Conservation (phyloP, 1,140 invertebrate species). For the Drosophila melanogaster region DNA sequence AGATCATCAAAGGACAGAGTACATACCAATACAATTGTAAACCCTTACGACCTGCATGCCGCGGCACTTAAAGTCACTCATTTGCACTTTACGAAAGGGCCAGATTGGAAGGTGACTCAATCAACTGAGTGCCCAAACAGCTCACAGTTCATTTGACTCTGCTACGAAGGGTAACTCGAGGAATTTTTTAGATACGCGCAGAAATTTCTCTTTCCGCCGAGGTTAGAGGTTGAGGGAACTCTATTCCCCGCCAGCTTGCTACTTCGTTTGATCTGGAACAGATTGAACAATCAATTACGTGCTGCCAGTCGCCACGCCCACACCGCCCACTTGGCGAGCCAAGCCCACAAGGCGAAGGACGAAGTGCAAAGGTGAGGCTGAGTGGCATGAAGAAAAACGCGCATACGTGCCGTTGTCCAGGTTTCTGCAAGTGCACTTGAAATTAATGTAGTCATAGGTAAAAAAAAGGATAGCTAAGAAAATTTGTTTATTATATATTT, state of each 20-base stretch:
- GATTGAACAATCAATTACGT: slow-evolving; percentile 83
- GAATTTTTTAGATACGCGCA: slow-evolving; percentile 70
- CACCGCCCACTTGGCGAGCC: slow-evolving; percentile 3
- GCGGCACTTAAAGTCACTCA: slow-evolving; percentile 34
- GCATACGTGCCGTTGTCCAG: slow-evolving; percentile 78
- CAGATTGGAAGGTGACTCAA: slow-evolving; percentile 43
- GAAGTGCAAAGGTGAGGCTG: slow-evolving; percentile 27
- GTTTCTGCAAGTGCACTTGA: slow-evolving; percentile 23
- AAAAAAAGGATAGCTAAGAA: neutral
- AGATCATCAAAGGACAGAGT: slow-evolving; percentile 29
- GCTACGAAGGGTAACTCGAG: slow-evolving; percentile 11
- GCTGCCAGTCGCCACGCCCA: slow-evolving; percentile 68
- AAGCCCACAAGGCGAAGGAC: neutral
- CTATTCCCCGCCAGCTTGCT: slow-evolving; percentile 7
- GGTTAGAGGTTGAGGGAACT: slow-evolving; percentile 6
- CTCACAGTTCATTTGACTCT: slow-evolving; percentile 72
- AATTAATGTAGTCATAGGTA: neutral
- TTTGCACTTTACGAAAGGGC: slow-evolving; percentile 32
- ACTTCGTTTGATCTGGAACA: slow-evolving; percentile 75
- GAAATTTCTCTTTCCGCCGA: slow-evolving; percentile 51
- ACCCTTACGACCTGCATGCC: slow-evolving; percentile 3
- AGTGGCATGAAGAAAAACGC: slow-evolving; percentile 66
- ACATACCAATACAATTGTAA: slow-evolving; percentile 37
- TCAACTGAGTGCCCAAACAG: slow-evolving; percentile 69
- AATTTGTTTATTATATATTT: neutral